phyloP scores from a whole-genome alignment of 1,140 invertebrate genomes.

The Alviniconcha marisindica region DNA sequence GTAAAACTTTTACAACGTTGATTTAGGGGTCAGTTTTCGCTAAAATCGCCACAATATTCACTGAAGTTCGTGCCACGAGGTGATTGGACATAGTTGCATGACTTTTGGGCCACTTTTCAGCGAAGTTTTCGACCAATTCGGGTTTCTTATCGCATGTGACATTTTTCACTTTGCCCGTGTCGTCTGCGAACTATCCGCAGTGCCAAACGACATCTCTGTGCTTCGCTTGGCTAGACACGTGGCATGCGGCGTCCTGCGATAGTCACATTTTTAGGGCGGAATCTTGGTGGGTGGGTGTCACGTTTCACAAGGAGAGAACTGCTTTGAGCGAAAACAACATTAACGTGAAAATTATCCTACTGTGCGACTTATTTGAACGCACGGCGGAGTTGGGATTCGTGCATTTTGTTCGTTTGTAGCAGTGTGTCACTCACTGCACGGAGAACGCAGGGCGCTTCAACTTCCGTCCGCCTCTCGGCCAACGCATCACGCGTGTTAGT shows the following conservation, averaged over 20 bases:
- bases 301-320: no score
- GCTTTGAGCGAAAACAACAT: no score
- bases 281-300: background rate
- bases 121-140: background rate
- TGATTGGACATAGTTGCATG: background rate
- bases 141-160: background rate
- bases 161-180: constrained; percentile 18
- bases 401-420: no score
- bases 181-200: constrained; percentile 16
- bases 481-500: no score
- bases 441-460: no score
- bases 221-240: constrained; percentile 34
- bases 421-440: no score
- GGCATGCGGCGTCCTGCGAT: background rate
- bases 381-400: no score
- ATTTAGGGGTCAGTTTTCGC: background rate
- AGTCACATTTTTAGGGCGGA: background rate
- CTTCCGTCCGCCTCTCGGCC: no score
- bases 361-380: no score
- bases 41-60: background rate
- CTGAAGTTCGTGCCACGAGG: background rate
- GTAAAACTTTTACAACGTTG: constrained; percentile 17
- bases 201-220: constrained; percentile 24
- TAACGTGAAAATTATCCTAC: no score
- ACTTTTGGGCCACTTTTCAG: background rate